Conservation (phyloP, 2,113 vertebrate species). For the Syngnathus scovelli region DNA sequence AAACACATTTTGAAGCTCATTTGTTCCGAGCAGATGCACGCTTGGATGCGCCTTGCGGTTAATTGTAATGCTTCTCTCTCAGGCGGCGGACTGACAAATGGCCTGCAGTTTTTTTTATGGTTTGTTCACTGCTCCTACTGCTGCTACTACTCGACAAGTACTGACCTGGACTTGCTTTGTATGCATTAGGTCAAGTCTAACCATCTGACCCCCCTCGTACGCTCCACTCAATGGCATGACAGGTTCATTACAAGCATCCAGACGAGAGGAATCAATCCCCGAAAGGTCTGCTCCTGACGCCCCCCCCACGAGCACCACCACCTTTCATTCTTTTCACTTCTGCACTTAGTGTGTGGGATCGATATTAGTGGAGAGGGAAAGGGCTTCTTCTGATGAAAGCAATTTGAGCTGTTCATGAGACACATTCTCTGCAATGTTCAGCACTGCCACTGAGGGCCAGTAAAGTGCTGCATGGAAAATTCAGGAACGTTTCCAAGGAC, state of each 20-base stretch:
- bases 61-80: slow-evolving; percentile 52
- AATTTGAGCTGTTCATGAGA: slow-evolving; percentile 2
- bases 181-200: slow-evolving; percentile 32
- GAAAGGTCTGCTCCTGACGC: slow-evolving; percentile 13
- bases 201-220: slow-evolving; percentile 29
- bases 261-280: slow-evolving; percentile 40
- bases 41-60: slow-evolving; percentile 47
- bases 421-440: slow-evolving; percentile 10
- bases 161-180: slow-evolving; percentile 18
- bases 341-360: slow-evolving; percentile 44
- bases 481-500: not conserved
- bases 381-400: slow-evolving; percentile 17
- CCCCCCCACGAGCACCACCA: not conserved
- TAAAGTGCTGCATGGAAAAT: slow-evolving; percentile 37
- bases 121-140: slow-evolving; percentile 21
- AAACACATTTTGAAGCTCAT: slow-evolving; percentile 56
- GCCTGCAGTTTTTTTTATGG: slow-evolving; percentile 30
- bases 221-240: slow-evolving; percentile 15
- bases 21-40: slow-evolving; percentile 60
- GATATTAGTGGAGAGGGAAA: slow-evolving; percentile 29
- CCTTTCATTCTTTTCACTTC: slow-evolving; percentile 20
- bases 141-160: slow-evolving; percentile 2
- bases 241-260: slow-evolving; percentile 49
- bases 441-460: slow-evolving; percentile 46
- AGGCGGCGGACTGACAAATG: slow-evolving; percentile 47